A percentile compares a stretch with the other conserved stretches of the same genome.
Evolutionary conservation across 2,797 vertebrate species (phyloP).

Genomic region (Babyrousa celebensis): DNA sequence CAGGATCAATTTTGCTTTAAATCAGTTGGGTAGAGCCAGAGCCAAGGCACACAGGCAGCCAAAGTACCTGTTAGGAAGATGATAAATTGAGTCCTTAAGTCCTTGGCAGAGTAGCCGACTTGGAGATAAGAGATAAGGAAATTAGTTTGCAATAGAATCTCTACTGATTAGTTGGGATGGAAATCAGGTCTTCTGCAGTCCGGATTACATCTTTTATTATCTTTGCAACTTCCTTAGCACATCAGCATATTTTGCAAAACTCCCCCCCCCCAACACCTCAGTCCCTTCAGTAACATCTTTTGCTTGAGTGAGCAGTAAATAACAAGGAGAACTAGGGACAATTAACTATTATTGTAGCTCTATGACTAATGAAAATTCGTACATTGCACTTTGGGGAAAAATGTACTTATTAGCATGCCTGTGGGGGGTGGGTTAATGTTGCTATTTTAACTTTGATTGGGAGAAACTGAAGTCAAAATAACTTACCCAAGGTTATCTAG

Average conservation of each 20-base stretch:
- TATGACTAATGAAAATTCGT: slow-evolving; percentile 83
- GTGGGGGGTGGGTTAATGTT: slow-evolving; percentile 79
- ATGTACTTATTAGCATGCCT: slow-evolving; percentile 78
- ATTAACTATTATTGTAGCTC: slow-evolving; percentile 81
- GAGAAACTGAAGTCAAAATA: slow-evolving; percentile 69
- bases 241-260: slow-evolving; percentile 81
- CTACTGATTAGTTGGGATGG: slow-evolving; percentile 72
- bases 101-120: slow-evolving; percentile 79
- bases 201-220: slow-evolving; percentile 73
- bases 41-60: slow-evolving; percentile 64
- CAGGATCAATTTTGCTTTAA: slow-evolving; percentile 73
- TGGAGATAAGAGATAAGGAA: slow-evolving; percentile 78
- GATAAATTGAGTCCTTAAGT: slow-evolving; percentile 82
- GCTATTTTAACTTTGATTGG: slow-evolving; percentile 75
- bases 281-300: slow-evolving; percentile 76
- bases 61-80: slow-evolving; percentile 68
- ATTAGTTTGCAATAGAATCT: slow-evolving; percentile 80
- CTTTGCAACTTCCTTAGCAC: slow-evolving; percentile 76
- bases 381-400: slow-evolving; percentile 80
- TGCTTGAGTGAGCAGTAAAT: slow-evolving; percentile 82
- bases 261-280: background rate
- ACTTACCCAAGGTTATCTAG: slow-evolving; percentile 73
- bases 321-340: slow-evolving; percentile 82
- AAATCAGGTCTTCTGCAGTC: slow-evolving; percentile 75
- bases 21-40: slow-evolving; percentile 51